Evolutionary conservation across 2,797 vertebrate species (phyloP).

Genomic region (Naso thynnoides): DNA sequence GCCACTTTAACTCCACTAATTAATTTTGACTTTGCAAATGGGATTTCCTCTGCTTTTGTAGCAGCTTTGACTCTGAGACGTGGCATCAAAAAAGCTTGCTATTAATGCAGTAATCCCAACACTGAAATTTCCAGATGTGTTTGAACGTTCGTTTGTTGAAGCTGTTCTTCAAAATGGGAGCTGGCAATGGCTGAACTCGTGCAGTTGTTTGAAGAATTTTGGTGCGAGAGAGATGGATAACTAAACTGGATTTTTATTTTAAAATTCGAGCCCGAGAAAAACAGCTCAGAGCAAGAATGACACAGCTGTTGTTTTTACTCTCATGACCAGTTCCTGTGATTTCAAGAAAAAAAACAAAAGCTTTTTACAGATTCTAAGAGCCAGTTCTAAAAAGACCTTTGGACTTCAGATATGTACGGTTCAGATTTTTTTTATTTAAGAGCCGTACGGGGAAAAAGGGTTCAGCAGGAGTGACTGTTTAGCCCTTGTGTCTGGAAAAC

Average conservation of each 20-base stretch:
- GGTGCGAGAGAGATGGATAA: neutral
- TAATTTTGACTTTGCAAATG: conserved; percentile 21
- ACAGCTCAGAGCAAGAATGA: neutral
- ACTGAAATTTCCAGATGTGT: neutral
- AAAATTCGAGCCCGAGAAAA: conserved; percentile 19
- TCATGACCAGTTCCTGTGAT: conserved; percentile 4
- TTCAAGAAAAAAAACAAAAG: conserved; percentile 12
- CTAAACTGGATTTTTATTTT: conserved; percentile 27
- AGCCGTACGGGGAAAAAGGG: conserved; percentile 7
- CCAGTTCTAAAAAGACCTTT: neutral
- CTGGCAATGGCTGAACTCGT: neutral
- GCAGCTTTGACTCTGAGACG: conserved; percentile 4
- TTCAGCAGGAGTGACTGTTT: conserved; percentile 4
- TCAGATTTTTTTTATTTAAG: neutral
- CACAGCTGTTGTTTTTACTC: conserved; percentile 33
- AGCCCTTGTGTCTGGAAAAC: conserved; percentile 3
- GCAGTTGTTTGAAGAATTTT: conserved; percentile 4
- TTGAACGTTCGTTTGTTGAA: conserved; percentile 1
- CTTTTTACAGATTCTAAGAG: neutral
- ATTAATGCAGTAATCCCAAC: conserved; percentile 10
- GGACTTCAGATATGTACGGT: neutral
- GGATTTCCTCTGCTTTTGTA: conserved; percentile 8
- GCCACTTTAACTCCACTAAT: neutral
- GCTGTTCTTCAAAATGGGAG: conserved; percentile 17
- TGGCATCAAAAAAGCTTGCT: neutral